Base-by-base conservation (phyloP, 2,113 vertebrate genomes). In the Caloenas nicobarica region DNA sequence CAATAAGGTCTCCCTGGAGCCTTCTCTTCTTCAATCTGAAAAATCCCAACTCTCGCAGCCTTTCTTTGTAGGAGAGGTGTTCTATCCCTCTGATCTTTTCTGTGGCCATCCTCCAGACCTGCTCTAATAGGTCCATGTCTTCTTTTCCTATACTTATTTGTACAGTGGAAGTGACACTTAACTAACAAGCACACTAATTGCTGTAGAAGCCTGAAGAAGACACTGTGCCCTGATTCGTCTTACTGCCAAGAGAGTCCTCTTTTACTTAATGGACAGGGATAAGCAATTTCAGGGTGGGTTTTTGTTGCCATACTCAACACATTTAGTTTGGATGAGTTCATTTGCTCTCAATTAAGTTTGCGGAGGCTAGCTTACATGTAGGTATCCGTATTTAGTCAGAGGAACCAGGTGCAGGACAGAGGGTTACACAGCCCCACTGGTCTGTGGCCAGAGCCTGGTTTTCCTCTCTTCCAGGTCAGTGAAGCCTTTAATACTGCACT, bases 1-100 rank as follows among this genome's bases (percentile, higher is more conserved):
- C 17, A 54, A 2, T 21, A 58, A 36, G 2, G 12, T 81, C 3
- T 70, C 7, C 7, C n/a, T 0, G 0, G 40, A 70, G 7, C 2
- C 25, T 68, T 61, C 29, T 29, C 17, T 70, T 68, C 29, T 61
- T 66, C 50, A 85, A 7, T 18, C 14, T 79, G 44, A 46, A 46
- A 46, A 46, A 46, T 46, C 44, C 17, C 44, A 46, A 18, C 8
- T 46, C 44, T 46, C 18, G 18, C 44, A 19, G 44, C 44, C 44
- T 19, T 46, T 46, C 18, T 46, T 46, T 7, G 9, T 46, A 46
- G 44, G 18, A 46, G 44, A 46, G 44, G 44, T 61, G 7, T 28
- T 91, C 40, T 62, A 91, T 10, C 12, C 18, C 38, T 64, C 36
- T 50, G 21, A 19, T 40, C 2, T 40, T 61, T 74, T 65, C 44